Base-by-base conservation (phyloP, 2,113 vertebrate genomes). In the Taxidea taxus region DNA sequence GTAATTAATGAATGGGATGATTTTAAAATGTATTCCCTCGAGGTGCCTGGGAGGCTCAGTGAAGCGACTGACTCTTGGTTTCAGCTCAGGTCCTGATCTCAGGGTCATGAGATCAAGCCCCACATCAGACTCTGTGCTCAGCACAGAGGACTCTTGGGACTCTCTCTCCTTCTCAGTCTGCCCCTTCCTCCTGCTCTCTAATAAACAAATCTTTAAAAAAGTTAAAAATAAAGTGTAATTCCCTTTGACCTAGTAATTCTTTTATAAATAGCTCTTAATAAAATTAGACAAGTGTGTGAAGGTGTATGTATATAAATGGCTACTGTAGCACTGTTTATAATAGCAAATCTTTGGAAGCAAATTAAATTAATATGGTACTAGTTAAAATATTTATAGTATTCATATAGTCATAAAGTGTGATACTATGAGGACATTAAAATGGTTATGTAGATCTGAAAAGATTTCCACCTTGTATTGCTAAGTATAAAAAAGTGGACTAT, bases 241-340 rank as follows among this genome's bases (percentile, higher is more conserved):
- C n/a, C 42, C 16, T 80, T 95, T 96, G 66, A 94, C 39, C 66
- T 95, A 91, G 56, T 21, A 88, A 86, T 95, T 95, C 37, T 91
- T 89, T 66, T 91, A 78, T 44, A 29, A 92, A 90, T 85, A 62
- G 56, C 18, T 86, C 62, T 86, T 94, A 75, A 56, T 82, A 91
- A 93, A 96, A 93, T 86, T 64, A 47, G 77, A 70, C 84, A 93
- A 91, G 15, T 72, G 18, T 89, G 87, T 93, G 72, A 87, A 80
- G 44, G 70, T 64, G 13, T n/a, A 78, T 42, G 21, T 72, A 94
- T 15, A 85, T 25, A 96, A 92, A 85, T 77, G 44, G 58, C 27
- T 66, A 92, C 82, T 94, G 58, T 54, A 70, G 42, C 34, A 96
- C 21, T 77, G 34, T 70, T 94, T 90, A 85, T 64, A 95, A 90